Evolutionary conservation across 2,797 vertebrate genomes (phyloP), one percentile per base, ranked within the genome.

Genomic region (Manis javanica): DNA sequence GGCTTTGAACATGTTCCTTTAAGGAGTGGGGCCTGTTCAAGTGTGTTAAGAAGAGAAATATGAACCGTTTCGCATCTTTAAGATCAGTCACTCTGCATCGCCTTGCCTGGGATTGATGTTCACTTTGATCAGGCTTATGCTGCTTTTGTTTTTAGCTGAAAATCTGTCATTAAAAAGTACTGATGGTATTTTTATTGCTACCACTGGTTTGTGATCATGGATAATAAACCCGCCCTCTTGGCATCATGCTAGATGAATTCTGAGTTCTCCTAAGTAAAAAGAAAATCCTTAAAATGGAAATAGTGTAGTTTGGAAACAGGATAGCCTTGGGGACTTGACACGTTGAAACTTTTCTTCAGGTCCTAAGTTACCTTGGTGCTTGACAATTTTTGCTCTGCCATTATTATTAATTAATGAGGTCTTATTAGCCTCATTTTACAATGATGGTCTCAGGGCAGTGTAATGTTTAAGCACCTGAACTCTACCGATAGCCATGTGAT

Each of bases 191-290:
- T 90, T 86, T 29, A 82, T 64, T 11, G 16, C 8, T 26, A 0
- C 14, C 3, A 3, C 12, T 42, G 53, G 15, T n/a, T n/a, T 55
- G 51, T 29, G 66, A 46, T 64, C 5, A 18, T 0, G 3, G 10
- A 21, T 46, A 18, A 21, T 37, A 18, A 74, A 21, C 34, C 7
- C 2, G n/a, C 49, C 49, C 34, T 37, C 49, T 46, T 8, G 9
- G 8, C 16, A 2, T 49, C 5, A 1, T 1, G 16, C 11, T 9
- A 3, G 4, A 23, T 11, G 19, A 78, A 8, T 18, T 53, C 11
- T 2, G 37, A 63, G 21, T 26, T 78, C 72, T 63, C 29, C 1
- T 19, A 57, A 39, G n/a, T 91, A 16, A 59, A 63, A 92, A 66
- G 5, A 55, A 82, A 87, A 59, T 3, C 1, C 5, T 84, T 12